Conservation (phyloP, 2,113 vertebrate species). For the Choloepus hoffmanni region DNA sequence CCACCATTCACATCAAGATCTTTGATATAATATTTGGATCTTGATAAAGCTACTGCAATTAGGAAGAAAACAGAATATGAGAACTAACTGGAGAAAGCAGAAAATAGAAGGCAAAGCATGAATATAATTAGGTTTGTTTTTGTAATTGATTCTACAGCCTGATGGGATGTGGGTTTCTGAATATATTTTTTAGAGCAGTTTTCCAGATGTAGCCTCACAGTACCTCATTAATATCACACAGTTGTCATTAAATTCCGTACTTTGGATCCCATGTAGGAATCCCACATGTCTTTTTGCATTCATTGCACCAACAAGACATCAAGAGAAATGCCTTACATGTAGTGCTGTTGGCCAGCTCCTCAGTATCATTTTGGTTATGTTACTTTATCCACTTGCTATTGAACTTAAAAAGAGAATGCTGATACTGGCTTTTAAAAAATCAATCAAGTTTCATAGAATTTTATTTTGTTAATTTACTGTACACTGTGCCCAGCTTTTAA, state of each 20-base stretch:
- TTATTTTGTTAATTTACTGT: conserved; percentile 24
- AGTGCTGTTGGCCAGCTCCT: neutral
- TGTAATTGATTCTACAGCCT: conserved; percentile 39
- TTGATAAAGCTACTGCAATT: neutral
- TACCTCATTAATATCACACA: conserved; percentile 50
- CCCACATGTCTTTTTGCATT: conserved; percentile 26
- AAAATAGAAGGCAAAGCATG: conserved; percentile 53
- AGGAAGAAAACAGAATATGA: conserved; percentile 32
- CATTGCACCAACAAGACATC: neutral
- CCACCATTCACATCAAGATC: neutral
- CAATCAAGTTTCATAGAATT: neutral
- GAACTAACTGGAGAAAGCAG: conserved; percentile 32
- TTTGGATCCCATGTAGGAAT: conserved; percentile 29
- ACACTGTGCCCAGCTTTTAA: neutral
- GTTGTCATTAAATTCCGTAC: conserved; percentile 48
- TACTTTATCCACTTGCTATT: neutral
- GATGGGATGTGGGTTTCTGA: conserved; percentile 59
- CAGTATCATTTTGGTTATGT: neutral
- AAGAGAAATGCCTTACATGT: neutral
- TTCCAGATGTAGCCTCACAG: conserved; percentile 47
- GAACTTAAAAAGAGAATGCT: conserved; percentile 46
- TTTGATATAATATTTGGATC: neutral
- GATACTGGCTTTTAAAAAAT: conserved; percentile 32
- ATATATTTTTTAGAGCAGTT: conserved; percentile 54
- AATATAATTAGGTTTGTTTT: conserved; percentile 62